A percentile compares a stretch with the other conserved stretches of the same genome.
phyloP scores from a whole-genome alignment of 2,113 vertebrate species.

The Stigmatopora argus region DNA sequence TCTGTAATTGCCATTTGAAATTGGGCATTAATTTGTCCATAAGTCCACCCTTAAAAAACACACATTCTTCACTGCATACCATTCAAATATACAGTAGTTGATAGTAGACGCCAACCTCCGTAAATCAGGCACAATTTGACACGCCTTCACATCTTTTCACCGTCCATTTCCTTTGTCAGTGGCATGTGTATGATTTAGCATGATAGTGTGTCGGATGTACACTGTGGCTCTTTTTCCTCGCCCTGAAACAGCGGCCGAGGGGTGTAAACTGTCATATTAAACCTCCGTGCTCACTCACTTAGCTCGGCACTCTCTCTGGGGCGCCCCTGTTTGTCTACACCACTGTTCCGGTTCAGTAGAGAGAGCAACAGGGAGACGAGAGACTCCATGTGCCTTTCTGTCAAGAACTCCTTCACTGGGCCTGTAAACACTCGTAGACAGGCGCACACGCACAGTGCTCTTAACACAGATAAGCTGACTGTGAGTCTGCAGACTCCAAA shows the following conservation, averaged over 20 bases:
- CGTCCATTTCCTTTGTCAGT: constrained; percentile 9
- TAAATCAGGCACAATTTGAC: constrained; percentile 8
- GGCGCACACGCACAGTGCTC: constrained; percentile 13
- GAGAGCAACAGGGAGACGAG: constrained; percentile 65
- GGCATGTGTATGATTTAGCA: constrained; percentile 28
- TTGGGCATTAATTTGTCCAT: background rate
- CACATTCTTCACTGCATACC: background rate
- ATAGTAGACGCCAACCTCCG: background rate
- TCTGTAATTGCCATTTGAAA: no score
- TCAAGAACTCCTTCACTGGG: constrained; percentile 63
- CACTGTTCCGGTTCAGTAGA: constrained; percentile 68
- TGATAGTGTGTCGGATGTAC: constrained; percentile 24
- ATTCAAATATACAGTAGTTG: background rate
- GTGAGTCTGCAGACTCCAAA: constrained; percentile 32
- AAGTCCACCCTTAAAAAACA: background rate
- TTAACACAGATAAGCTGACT: constrained; percentile 31
- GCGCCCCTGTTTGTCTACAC: constrained; percentile 68
- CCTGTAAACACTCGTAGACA: constrained; percentile 46
- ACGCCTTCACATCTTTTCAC: constrained; percentile 18
- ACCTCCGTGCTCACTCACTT: constrained; percentile 65
- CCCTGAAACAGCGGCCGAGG: constrained; percentile 43
- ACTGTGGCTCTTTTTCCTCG: constrained; percentile 42
- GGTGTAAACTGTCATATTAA: constrained; percentile 69
- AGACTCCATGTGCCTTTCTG: constrained; percentile 62
- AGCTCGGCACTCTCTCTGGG: constrained; percentile 58